phyloP scores from a whole-genome alignment of 2,113 vertebrate species.

The Grammatotria lemairii region DNA sequence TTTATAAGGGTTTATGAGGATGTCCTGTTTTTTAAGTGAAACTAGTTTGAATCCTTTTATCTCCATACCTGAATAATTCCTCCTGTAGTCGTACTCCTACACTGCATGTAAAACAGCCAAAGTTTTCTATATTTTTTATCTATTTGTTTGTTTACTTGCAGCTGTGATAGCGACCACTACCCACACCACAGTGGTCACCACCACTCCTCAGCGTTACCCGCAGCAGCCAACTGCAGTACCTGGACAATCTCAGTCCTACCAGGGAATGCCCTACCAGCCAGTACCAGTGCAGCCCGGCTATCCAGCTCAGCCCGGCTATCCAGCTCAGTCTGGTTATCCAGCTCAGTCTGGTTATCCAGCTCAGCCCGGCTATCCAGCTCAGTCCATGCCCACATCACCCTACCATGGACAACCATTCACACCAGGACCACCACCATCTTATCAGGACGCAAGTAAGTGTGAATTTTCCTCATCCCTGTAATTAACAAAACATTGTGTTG shows the following conservation, averaged over 20 bases:
- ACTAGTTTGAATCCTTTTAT: not conserved
- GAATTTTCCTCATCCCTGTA: not conserved
- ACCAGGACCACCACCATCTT: conserved; percentile 76
- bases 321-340: rapidly evolving
- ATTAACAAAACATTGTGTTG: not conserved
- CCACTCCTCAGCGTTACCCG: conserved; percentile 63
- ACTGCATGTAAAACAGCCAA: not conserved
- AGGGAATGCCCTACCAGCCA: conserved; percentile 75
- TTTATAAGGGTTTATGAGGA: not conserved
- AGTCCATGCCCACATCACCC: conserved; percentile 28
- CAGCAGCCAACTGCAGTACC: conserved; percentile 59
- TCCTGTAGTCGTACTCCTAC: not conserved
- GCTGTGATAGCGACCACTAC: conserved; percentile 77
- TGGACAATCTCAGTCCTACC: conserved; percentile 58
- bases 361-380: not conserved
- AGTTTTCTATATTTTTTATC: not conserved
- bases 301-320: not conserved
- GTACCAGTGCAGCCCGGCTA: conserved; percentile 71
- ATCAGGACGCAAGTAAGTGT: conserved; percentile 77
- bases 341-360: rapidly evolving
- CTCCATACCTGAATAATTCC: not conserved
- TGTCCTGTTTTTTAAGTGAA: not conserved
- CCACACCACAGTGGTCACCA: conserved; percentile 76
- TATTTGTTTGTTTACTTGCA: conserved; percentile 31
- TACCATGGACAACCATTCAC: conserved; percentile 69